phyloP scores from a whole-genome alignment of 2,113 vertebrate species.

The Beaufortia kweichowensis region DNA sequence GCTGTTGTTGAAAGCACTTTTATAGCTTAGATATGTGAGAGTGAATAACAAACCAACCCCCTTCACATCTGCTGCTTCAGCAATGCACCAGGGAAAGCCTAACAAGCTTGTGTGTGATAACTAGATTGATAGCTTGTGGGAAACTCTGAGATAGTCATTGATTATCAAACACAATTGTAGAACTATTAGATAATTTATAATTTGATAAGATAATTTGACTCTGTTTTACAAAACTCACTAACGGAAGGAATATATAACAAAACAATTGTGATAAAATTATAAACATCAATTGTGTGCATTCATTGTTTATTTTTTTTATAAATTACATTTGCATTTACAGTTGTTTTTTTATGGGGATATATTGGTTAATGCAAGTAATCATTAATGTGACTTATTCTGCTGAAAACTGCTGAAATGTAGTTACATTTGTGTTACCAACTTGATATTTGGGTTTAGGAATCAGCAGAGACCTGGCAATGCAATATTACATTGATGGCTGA shows the following conservation, averaged over 20 bases:
- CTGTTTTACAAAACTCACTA: background rate
- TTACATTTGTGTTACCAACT: too few species aligned
- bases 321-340: too few species aligned
- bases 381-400: background rate
- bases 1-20: slow-evolving; percentile 5
- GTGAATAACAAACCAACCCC: background rate
- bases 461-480: too few species aligned
- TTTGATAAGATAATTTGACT: too few species aligned
- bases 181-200: slow-evolving; percentile 1
- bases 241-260: background rate
- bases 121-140: slow-evolving; percentile 23
- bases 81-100: slow-evolving; percentile 14
- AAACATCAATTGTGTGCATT: background rate
- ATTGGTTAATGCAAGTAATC: too few species aligned
- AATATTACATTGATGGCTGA: too few species aligned
- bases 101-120: slow-evolving; percentile 1
- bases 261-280: background rate
- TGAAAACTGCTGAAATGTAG: too few species aligned
- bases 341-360: too few species aligned
- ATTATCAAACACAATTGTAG: background rate
- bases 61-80: slow-evolving; percentile 18
- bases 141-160: slow-evolving; percentile 9
- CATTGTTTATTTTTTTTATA: too few species aligned
- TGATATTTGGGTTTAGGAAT: too few species aligned
- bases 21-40: slow-evolving; percentile 8